phyloP scores from a whole-genome alignment of 2,888 invertebrate genomes.

The Acanthococcus lagerstroemiae region DNA sequence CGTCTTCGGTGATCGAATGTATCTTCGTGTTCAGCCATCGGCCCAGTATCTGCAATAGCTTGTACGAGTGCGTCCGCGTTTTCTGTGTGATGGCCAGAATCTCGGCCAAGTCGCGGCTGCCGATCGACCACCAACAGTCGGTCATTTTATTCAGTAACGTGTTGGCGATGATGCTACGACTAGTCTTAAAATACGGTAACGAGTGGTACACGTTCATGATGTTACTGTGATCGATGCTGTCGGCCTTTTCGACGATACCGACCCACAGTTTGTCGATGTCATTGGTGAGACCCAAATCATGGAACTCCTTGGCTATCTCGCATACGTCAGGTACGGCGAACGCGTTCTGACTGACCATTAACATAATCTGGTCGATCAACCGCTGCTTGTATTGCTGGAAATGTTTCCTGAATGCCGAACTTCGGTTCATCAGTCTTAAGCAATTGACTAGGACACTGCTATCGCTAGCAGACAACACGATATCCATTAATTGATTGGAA shows the following conservation, averaged over 20 bases:
- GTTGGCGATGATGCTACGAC: constrained; percentile 49
- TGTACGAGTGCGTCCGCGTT: constrained; percentile 36
- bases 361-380: constrained; percentile 53
- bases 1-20: constrained; percentile 50
- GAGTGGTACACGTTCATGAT: constrained; percentile 50
- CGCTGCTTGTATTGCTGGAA: constrained; percentile 42
- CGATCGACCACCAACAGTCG: constrained; percentile 49
- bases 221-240: constrained; percentile 50
- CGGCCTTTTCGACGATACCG: constrained; percentile 50
- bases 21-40: constrained; percentile 54
- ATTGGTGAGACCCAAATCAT: constrained; percentile 43
- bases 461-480: constrained; percentile 43
- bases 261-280: constrained; percentile 56
- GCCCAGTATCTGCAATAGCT: constrained; percentile 41
- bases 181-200: constrained; percentile 50
- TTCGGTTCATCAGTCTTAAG: constrained; percentile 41
- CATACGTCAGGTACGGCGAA: constrained; percentile 52
- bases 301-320: constrained; percentile 49
- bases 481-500: constrained; percentile 45
- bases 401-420: constrained; percentile 33
- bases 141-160: constrained; percentile 51
- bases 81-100: constrained; percentile 36
- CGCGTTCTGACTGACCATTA: constrained; percentile 51
- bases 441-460: constrained; percentile 43
- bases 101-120: constrained; percentile 39